phyloP scores from a whole-genome alignment of 1,140 invertebrate species.

The Brachionus asplanchnoidis region DNA sequence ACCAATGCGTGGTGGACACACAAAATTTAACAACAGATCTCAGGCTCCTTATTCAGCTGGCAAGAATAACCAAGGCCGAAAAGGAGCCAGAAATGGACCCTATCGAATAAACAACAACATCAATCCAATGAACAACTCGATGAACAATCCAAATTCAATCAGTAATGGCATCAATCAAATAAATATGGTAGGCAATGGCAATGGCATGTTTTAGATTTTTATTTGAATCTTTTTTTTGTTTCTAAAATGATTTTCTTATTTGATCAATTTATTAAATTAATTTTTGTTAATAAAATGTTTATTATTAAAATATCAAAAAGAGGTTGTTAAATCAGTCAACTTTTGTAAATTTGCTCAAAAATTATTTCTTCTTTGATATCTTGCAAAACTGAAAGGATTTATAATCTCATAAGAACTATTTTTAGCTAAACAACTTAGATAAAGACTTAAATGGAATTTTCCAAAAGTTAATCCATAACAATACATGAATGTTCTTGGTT shows the following conservation, averaged over 20 bases:
- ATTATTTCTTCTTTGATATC: too few relatives aligned
- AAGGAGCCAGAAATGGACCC: not conserved
- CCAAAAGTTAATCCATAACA: too few relatives aligned
- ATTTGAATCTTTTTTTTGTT: not conserved
- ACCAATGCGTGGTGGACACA: not conserved
- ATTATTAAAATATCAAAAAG: too few relatives aligned
- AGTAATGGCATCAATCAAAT: not conserved
- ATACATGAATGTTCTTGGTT: too few relatives aligned
- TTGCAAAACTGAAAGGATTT: too few relatives aligned
- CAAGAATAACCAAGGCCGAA: not conserved
- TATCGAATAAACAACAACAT: not conserved
- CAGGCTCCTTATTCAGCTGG: not conserved
- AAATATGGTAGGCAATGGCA: not conserved
- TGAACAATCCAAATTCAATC: not conserved
- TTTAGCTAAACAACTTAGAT: too few relatives aligned
- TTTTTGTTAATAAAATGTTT: not conserved
- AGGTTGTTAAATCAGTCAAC: too few relatives aligned
- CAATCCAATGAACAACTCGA: not conserved
- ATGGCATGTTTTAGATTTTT: not conserved
- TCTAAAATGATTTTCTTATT: not conserved
- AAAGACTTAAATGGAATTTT: too few relatives aligned
- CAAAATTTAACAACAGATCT: not conserved
- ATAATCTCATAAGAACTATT: too few relatives aligned
- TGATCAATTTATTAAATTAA: not conserved
- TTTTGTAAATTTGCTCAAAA: too few relatives aligned